phyloP scores from a whole-genome alignment of 2,797 vertebrate species.

The Sebastes oblongus region DNA sequence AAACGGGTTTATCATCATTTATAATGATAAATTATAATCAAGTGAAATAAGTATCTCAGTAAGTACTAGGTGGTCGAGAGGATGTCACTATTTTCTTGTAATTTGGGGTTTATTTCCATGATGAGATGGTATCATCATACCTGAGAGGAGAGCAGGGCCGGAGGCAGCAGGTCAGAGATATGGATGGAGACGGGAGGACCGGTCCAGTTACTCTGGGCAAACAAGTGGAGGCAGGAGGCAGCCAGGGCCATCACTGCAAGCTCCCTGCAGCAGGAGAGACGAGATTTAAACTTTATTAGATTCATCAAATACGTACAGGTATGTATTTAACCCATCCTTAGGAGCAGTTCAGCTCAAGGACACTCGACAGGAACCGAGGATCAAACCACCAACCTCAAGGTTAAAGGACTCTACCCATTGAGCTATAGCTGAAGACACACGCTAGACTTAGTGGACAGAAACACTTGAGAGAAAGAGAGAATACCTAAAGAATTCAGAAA shows the following conservation, averaged over 20 bases:
- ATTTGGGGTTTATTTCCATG: too few relatives aligned
- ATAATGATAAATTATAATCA: neutral
- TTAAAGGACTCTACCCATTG: too few relatives aligned
- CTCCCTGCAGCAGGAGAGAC: slow-evolving; percentile 79
- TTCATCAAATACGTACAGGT: too few relatives aligned
- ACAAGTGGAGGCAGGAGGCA: slow-evolving; percentile 90
- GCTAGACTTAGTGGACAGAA: neutral
- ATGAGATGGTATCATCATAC: slow-evolving; percentile 71
- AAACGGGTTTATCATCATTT: neutral
- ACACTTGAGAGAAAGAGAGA: neutral
- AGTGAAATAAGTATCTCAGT: neutral
- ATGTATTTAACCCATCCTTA: too few relatives aligned
- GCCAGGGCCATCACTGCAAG: slow-evolving; percentile 86
- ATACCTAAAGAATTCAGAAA: neutral
- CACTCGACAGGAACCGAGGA: too few relatives aligned
- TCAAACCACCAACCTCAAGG: too few relatives aligned
- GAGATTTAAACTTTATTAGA: too few relatives aligned
- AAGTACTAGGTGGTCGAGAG: neutral
- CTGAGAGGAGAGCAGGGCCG: slow-evolving; percentile 80
- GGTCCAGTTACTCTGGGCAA: slow-evolving; percentile 96
- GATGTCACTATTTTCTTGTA: neutral
- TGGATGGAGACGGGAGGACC: slow-evolving; percentile 86
- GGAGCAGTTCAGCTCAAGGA: too few relatives aligned
- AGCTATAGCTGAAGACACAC: neutral
- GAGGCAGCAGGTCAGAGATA: slow-evolving; percentile 84